phyloP scores from a whole-genome alignment of 2,888 invertebrate species.

The Laothoe populi region DNA sequence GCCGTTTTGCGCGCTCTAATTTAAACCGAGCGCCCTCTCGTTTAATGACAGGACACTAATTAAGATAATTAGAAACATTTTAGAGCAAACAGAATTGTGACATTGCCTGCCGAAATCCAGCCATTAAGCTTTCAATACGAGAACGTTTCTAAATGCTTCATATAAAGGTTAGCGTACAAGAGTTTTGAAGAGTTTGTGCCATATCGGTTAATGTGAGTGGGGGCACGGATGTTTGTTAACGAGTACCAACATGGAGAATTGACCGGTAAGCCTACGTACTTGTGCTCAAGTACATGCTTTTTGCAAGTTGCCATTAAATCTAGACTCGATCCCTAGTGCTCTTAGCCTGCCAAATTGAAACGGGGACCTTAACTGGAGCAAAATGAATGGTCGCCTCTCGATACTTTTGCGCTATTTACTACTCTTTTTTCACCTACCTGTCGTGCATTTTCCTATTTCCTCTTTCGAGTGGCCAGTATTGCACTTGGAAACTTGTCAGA shows the following conservation, averaged over 20 bases:
- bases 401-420: slow-evolving; percentile 56
- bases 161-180: not conserved
- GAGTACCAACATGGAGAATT: slow-evolving; percentile 62
- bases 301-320: slow-evolving; percentile 69
- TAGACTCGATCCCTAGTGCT: slow-evolving; percentile 59
- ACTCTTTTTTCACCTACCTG: slow-evolving; percentile 41
- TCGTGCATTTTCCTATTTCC: slow-evolving; percentile 49
- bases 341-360: slow-evolving; percentile 75
- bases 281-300: slow-evolving; percentile 70
- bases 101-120: slow-evolving; percentile 10
- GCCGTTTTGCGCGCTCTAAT: slow-evolving; percentile 72
- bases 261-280: slow-evolving; percentile 48
- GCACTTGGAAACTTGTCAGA: slow-evolving; percentile 50
- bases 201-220: slow-evolving; percentile 25
- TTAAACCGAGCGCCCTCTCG: slow-evolving; percentile 70
- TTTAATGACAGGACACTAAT: slow-evolving; percentile 74
- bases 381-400: slow-evolving; percentile 62
- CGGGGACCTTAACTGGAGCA: slow-evolving; percentile 62
- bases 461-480: slow-evolving; percentile 42
- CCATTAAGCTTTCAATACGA: slow-evolving; percentile 2
- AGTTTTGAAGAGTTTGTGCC: slow-evolving; percentile 1
- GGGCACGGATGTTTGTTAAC: slow-evolving; percentile 53
- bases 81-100: slow-evolving; percentile 43
- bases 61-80: slow-evolving; percentile 76
- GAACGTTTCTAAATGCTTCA: not conserved